Evolutionary conservation across 2,113 vertebrate species (phyloP).

Genomic region (Mustela lutreola): DNA sequence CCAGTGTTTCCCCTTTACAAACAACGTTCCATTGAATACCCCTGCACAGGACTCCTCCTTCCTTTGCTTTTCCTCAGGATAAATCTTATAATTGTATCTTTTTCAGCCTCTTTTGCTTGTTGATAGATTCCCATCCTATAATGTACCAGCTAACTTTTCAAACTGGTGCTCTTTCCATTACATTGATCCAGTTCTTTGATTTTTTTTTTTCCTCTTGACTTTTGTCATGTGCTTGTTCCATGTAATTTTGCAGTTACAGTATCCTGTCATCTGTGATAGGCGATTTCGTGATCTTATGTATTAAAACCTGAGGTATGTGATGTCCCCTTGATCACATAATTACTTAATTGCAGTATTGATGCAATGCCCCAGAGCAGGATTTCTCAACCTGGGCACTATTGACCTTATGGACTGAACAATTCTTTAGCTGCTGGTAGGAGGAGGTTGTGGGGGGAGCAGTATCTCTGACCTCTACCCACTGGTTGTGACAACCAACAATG

Average conservation of each 20-base stretch:
- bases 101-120: not conserved
- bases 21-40: not conserved
- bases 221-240: not conserved
- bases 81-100: not conserved
- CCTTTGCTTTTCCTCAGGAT: not conserved
- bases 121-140: not conserved
- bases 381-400: rapidly evolving
- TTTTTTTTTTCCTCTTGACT: not conserved
- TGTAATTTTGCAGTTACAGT: not conserved
- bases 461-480: not conserved
- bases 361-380: not conserved
- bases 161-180: not conserved
- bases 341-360: not conserved
- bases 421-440: not conserved
- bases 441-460: rapidly evolving
- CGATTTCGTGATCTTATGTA: not conserved
- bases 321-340: not conserved
- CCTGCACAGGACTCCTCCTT: not conserved
- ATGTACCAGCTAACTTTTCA: not conserved
- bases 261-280: not conserved
- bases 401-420: not conserved
- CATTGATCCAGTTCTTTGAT: not conserved
- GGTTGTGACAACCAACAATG: not conserved
- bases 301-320: not conserved
- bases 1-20: not conserved